These are phyloP conservation scores for Numenius phaeopus DNA, from an alignment of 2,797 vertebrate genomes.

Conservation along the genomic window DNA sequence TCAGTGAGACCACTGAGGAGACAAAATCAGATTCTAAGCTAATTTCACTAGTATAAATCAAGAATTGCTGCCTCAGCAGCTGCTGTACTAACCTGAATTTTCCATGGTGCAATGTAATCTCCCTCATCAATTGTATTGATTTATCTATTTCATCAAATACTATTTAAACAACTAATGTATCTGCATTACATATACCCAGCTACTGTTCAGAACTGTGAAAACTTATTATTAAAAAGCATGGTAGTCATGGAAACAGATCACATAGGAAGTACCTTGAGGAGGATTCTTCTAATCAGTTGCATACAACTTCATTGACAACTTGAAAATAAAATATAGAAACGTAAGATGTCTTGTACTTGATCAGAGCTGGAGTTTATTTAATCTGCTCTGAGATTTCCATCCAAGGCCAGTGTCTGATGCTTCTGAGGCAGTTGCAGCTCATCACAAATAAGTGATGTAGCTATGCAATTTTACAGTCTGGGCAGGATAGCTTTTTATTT, in stretches of 20 bases:
- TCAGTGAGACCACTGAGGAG: not conserved
- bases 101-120: not conserved
- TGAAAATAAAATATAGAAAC: not conserved
- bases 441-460: not conserved
- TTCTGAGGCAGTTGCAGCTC: not conserved
- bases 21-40: not conserved
- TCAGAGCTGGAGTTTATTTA: not conserved
- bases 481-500: not conserved
- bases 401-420: not conserved
- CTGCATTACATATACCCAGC: not conserved
- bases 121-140: not conserved
- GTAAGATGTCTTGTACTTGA: not conserved
- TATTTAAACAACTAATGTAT: not conserved
- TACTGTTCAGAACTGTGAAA: constrained; percentile 7
- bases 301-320: not conserved
- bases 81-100: not conserved
- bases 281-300: not conserved
- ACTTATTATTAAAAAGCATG: not conserved
- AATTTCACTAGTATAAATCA: not conserved
- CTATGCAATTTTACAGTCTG: not conserved
- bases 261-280: not conserved
- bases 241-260: constrained; percentile 53
- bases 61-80: not conserved
- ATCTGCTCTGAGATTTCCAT: not conserved
- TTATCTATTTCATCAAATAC: constrained; percentile 25